Percentiles rank a stretch among this genome's conserved stretches.
phyloP scores from a whole-genome alignment of 2,888 invertebrate species.

The Lordiphosa fenestrarum region DNA sequence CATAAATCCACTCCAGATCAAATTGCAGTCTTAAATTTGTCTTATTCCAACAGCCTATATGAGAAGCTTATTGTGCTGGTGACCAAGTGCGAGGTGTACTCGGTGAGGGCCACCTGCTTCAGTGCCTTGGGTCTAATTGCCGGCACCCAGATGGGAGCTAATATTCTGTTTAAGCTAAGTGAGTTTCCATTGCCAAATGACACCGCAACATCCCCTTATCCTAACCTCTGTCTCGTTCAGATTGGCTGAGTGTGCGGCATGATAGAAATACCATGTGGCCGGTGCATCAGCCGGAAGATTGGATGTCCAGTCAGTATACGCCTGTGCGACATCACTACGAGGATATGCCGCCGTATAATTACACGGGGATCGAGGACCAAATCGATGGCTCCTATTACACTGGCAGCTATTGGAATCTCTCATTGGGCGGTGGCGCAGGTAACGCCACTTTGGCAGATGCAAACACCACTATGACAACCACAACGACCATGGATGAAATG shows the following conservation, averaged over 20 bases:
- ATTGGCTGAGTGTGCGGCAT: slow-evolving; percentile 89
- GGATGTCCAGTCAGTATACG: slow-evolving; percentile 80
- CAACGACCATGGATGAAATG: slow-evolving; percentile 52
- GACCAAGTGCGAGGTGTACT: slow-evolving; percentile 90
- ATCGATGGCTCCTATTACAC: slow-evolving; percentile 78
- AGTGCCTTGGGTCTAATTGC: slow-evolving; percentile 90
- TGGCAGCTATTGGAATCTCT: slow-evolving; percentile 78
- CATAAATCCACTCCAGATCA: background rate
- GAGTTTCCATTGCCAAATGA: slow-evolving; percentile 54
- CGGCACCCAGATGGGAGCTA: slow-evolving; percentile 91
- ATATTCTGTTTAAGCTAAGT: slow-evolving; percentile 87
- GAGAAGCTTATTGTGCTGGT: slow-evolving; percentile 84
- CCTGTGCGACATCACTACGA: slow-evolving; percentile 80
- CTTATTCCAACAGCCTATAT: slow-evolving; percentile 65
- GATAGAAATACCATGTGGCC: slow-evolving; percentile 89
- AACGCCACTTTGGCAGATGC: slow-evolving; percentile 56
- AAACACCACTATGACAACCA: slow-evolving; percentile 69
- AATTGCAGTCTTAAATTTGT: too few relatives aligned
- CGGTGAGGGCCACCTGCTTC: slow-evolving; percentile 93
- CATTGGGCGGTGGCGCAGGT: slow-evolving; percentile 50
- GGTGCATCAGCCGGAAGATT: slow-evolving; percentile 85
- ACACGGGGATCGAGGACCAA: slow-evolving; percentile 78
- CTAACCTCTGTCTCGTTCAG: slow-evolving; percentile 64
- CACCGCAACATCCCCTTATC: background rate
- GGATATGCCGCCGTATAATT: slow-evolving; percentile 79